Percentiles rank a stretch among this genome's conserved stretches.
These are phyloP conservation scores for Criorhina ranunculi DNA, from an alignment of 2,888 invertebrate genomes.

Conservation along the genomic window DNA sequence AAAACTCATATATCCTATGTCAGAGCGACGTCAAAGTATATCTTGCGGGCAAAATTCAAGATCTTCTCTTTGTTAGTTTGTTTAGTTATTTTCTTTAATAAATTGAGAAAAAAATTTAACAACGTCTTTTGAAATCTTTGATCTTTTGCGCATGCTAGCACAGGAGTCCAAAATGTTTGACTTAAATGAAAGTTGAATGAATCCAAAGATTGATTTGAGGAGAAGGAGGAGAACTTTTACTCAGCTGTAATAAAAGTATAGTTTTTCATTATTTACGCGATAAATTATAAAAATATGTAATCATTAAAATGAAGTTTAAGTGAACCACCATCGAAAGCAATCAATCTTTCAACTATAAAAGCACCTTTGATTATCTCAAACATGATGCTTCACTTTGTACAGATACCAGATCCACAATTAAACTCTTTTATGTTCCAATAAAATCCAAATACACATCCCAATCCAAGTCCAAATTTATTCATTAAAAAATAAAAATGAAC, in stretches of 20 bases:
- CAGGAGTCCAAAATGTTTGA: no score
- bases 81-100: no score
- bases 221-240: no score
- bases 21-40: no score
- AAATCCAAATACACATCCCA: background rate
- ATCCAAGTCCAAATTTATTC: conserved; percentile 1
- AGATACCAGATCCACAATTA: conserved; percentile 4
- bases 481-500: background rate
- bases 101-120: no score
- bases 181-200: no score
- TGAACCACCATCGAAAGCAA: background rate
- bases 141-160: no score
- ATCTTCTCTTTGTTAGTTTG: no score
- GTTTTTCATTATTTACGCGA: background rate
- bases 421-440: conserved; percentile 9
- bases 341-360: background rate
- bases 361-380: background rate
- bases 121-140: no score
- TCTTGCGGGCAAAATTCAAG: no score
- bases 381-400: background rate
- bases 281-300: background rate
- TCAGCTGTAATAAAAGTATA: background rate
- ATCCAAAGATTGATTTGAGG: no score
- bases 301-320: background rate
- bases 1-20: no score